Conservation (phyloP, 2,888 invertebrate species). For the Leucozona laternaria region DNA sequence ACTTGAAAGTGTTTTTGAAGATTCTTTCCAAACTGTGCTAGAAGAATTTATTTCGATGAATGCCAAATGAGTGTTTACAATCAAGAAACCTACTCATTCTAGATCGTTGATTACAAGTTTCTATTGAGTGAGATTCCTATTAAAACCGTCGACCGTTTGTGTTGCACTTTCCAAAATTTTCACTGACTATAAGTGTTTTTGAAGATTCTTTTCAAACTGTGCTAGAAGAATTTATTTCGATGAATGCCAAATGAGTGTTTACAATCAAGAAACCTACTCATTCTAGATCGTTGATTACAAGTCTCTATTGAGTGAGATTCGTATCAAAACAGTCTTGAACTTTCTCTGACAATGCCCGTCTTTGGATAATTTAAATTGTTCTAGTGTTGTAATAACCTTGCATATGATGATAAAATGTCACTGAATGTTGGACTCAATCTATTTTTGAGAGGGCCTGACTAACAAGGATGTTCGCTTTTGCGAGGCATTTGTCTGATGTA, state of each 20-base stretch:
- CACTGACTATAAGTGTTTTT: neutral
- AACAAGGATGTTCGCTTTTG: constrained; percentile 69
- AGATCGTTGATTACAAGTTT: no score
- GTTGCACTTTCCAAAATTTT: no score
- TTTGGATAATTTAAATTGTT: neutral
- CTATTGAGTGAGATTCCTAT: no score
- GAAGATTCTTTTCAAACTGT: constrained; percentile 28
- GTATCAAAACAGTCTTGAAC: neutral
- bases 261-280: constrained; percentile 56
- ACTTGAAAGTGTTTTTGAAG: no score
- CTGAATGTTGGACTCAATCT: constrained; percentile 65
- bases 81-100: no score
- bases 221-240: constrained; percentile 45
- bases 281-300: constrained; percentile 63
- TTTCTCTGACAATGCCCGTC: neutral
- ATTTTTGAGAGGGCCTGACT: constrained; percentile 68
- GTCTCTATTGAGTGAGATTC: neutral
- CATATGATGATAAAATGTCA: constrained; percentile 75
- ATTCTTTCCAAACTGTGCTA: no score
- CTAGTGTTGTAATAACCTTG: neutral
- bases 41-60: no score
- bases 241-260: constrained; percentile 60
- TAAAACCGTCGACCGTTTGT: no score
- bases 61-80: no score
- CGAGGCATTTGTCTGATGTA: constrained; percentile 76